Conservation (phyloP, 2,113 vertebrate species). For the Hystrix cristata region DNA sequence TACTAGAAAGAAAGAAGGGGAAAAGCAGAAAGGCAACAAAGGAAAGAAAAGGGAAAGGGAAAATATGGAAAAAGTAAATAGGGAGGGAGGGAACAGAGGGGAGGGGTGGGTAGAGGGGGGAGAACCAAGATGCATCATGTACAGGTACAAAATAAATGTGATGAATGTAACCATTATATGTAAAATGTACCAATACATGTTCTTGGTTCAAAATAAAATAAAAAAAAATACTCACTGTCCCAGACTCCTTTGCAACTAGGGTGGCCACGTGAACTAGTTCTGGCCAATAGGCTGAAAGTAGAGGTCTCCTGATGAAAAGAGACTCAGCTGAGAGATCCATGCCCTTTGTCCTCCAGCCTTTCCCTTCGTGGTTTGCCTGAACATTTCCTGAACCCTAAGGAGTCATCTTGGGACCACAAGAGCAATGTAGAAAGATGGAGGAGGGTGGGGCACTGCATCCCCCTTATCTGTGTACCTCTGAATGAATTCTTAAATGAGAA, state of each 20-base stretch:
- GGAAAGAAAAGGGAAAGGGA: too few relatives aligned
- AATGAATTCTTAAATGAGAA: constrained; percentile 10
- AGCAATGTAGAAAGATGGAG: background rate
- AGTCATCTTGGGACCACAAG: background rate
- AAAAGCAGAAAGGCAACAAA: too few relatives aligned
- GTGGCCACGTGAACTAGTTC: background rate
- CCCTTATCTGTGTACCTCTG: background rate
- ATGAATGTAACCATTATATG: too few relatives aligned
- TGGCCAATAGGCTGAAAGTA: background rate
- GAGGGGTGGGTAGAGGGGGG: too few relatives aligned
- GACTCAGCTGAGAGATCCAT: background rate
- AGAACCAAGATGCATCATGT: too few relatives aligned
- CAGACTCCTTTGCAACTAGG: background rate
- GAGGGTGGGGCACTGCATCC: background rate
- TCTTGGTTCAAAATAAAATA: too few relatives aligned
- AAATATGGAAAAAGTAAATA: too few relatives aligned
- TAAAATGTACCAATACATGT: too few relatives aligned
- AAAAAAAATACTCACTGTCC: background rate
- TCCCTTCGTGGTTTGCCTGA: background rate
- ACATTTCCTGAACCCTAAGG: background rate
- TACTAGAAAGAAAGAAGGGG: too few relatives aligned
- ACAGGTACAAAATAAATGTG: too few relatives aligned
- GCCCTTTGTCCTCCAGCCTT: background rate
- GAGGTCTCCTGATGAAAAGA: constrained; percentile 28
- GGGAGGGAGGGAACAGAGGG: too few relatives aligned